Conservation (phyloP, 2,797 vertebrate species). For the Gallinago stenura region DNA sequence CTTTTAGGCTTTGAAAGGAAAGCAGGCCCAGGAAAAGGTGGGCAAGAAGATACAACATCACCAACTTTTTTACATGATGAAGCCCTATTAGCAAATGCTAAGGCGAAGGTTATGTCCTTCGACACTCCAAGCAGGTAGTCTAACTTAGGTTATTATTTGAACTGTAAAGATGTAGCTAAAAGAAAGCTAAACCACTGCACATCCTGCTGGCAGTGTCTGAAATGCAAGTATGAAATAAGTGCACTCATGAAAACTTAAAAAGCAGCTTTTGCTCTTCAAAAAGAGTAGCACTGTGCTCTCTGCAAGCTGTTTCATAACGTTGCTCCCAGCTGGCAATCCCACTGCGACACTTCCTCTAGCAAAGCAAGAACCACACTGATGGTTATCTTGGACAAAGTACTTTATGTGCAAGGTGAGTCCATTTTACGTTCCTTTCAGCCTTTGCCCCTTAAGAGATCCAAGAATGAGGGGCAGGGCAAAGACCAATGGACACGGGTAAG, state of each 20-base stretch:
- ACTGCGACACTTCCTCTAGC: neutral
- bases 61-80: neutral
- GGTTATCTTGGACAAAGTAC: neutral
- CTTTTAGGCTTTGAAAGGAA: neutral
- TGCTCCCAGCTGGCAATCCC: neutral
- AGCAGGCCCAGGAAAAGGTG: neutral
- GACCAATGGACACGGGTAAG: neutral
- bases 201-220: neutral
- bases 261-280: neutral
- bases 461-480: neutral
- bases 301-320: neutral
- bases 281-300: neutral
- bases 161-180: neutral
- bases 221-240: neutral
- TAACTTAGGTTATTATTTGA: neutral
- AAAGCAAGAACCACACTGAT: neutral
- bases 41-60: neutral
- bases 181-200: constrained; percentile 9
- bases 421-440: neutral
- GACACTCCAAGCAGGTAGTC: neutral
- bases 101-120: neutral
- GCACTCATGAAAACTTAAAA: constrained; percentile 16
- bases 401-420: neutral
- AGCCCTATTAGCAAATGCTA: neutral
- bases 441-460: neutral